These are phyloP conservation scores for Platycercus adscitus DNA, from an alignment of 2,113 vertebrate genomes.

Conservation along the genomic window DNA sequence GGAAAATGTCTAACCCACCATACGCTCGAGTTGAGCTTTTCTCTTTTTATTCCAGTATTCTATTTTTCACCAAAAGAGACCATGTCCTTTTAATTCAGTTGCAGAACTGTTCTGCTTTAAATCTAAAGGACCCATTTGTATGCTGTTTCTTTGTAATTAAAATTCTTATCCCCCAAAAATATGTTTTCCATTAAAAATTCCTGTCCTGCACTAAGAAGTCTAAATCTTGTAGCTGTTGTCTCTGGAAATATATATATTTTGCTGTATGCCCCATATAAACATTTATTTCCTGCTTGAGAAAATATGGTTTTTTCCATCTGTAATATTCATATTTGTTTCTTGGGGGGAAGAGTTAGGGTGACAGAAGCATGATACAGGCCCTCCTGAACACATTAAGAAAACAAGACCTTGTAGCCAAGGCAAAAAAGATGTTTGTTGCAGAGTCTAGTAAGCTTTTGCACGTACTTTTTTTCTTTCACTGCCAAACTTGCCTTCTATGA, in stretches of 20 bases:
- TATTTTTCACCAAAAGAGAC: background rate
- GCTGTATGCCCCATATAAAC: slow-evolving; percentile 17
- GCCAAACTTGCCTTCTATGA: background rate
- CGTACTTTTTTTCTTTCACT: background rate
- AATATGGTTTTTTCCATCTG: slow-evolving; percentile 11
- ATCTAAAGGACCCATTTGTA: background rate
- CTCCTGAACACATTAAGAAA: background rate
- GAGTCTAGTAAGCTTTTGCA: background rate
- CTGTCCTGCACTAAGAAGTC: background rate
- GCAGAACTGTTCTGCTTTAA: slow-evolving; percentile 37
- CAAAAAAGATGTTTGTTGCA: background rate
- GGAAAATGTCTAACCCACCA: background rate
- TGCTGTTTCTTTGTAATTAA: slow-evolving; percentile 38
- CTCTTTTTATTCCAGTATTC: background rate
- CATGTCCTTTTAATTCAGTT: background rate
- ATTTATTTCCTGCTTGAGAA: slow-evolving; percentile 36
- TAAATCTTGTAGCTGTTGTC: slow-evolving; percentile 20
- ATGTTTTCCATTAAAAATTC: slow-evolving; percentile 51
- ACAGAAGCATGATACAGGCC: slow-evolving; percentile 31
- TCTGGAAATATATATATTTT: slow-evolving; percentile 19
- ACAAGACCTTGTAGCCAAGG: background rate
- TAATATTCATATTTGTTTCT: slow-evolving; percentile 33
- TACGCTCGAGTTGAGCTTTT: rapidly evolving
- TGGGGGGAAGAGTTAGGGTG: background rate
- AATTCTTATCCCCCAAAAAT: slow-evolving; percentile 9